phyloP scores from a whole-genome alignment of 2,888 invertebrate species.

The Aleiodes alternator region DNA sequence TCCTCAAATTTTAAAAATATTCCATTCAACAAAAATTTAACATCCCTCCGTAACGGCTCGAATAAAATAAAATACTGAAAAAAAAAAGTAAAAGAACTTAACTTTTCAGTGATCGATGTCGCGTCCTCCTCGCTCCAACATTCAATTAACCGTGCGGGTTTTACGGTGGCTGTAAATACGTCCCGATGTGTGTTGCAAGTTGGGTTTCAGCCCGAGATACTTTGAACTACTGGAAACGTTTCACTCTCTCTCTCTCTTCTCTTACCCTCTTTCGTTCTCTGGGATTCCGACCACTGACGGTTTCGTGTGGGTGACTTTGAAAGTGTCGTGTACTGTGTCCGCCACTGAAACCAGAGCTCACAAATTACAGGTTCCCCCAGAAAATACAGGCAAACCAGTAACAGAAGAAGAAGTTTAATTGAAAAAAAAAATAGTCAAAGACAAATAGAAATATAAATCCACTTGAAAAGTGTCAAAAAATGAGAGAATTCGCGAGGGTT shows the following conservation, averaged over 20 bases:
- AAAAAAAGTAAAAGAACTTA: conserved; percentile 15
- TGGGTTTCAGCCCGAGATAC: conserved; percentile 41
- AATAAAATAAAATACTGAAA: conserved; percentile 5
- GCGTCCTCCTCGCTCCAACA: conserved; percentile 53
- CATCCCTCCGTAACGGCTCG: neutral
- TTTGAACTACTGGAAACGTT: conserved; percentile 8
- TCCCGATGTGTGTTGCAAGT: conserved; percentile 53
- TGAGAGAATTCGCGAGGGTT: too few species aligned
- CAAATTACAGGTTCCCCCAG: conserved; percentile 26
- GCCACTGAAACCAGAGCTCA: conserved; percentile 26
- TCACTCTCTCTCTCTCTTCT: neutral
- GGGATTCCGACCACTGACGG: conserved; percentile 8
- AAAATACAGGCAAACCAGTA: conserved; percentile 22
- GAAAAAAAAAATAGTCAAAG: neutral
- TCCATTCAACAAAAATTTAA: neutral
- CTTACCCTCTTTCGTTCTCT: neutral
- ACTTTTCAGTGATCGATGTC: conserved; percentile 44
- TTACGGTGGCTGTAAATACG: conserved; percentile 61
- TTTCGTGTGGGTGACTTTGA: conserved; percentile 34
- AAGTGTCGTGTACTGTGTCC: conserved; percentile 34
- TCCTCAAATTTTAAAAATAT: neutral
- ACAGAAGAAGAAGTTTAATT: conserved; percentile 20
- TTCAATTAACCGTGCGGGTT: conserved; percentile 61
- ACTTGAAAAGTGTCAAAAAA: neutral
- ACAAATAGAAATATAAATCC: neutral